Percentiles rank a stretch among this genome's conserved stretches.
phyloP scores from a whole-genome alignment of 2,797 vertebrate genomes.

The Carcharodon carcharias region DNA sequence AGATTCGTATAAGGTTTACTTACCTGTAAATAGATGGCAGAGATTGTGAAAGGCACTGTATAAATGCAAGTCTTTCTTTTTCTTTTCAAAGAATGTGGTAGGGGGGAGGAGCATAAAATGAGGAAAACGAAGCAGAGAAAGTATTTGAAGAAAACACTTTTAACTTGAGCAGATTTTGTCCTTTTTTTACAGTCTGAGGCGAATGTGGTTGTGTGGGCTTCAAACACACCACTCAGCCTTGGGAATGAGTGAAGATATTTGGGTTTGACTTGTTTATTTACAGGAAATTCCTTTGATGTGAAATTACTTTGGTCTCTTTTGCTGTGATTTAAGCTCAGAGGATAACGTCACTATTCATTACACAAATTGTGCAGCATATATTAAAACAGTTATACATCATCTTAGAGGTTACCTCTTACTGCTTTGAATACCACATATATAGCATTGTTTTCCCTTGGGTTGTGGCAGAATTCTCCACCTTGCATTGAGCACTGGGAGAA shows the following conservation, averaged over 20 bases:
- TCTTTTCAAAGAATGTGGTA: not conserved
- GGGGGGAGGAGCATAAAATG: not conserved
- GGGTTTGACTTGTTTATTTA: slow-evolving; percentile 24
- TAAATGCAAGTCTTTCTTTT: slow-evolving; percentile 19
- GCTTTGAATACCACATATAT: not conserved
- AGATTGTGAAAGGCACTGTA: not conserved
- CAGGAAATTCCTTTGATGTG: not conserved
- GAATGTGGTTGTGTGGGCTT: not conserved
- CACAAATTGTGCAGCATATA: not conserved
- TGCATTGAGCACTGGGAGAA: not conserved
- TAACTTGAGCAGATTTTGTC: not conserved
- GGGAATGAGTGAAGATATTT: not conserved
- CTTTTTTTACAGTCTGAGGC: not conserved
- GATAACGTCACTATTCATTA: slow-evolving; percentile 9
- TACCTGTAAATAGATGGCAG: not conserved
- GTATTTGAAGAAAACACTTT: not conserved
- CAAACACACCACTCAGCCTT: not conserved
- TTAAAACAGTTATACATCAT: not conserved
- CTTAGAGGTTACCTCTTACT: not conserved
- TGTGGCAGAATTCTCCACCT: not conserved
- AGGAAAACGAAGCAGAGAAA: not conserved
- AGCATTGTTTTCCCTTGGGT: not conserved
- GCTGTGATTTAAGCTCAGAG: not conserved
- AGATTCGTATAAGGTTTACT: not conserved
- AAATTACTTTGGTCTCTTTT: slow-evolving; percentile 14